Conservation (phyloP, 2,113 vertebrate species). For the Heptranchias perlo region DNA sequence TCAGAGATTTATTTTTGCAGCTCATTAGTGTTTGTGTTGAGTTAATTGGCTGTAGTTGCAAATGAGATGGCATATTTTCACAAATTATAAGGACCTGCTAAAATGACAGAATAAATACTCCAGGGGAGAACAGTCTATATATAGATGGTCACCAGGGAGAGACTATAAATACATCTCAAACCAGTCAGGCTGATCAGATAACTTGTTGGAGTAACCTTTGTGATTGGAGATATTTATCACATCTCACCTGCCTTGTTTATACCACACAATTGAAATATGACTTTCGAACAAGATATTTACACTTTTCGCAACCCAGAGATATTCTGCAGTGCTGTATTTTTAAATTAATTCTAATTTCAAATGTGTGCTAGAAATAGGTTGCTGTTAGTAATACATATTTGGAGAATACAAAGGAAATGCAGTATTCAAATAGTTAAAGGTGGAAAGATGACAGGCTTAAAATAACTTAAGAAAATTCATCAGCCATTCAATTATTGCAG, state of each 20-base stretch:
- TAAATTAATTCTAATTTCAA: background rate
- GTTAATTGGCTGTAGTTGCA: constrained; percentile 7
- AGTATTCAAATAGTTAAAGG: background rate
- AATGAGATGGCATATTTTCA: background rate
- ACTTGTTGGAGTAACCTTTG: background rate
- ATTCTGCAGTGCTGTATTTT: background rate
- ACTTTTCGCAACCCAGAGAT: background rate
- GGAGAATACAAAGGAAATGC: background rate
- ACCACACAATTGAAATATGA: background rate
- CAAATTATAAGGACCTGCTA: constrained; percentile 4
- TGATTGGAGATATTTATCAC: background rate
- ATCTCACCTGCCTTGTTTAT: background rate
- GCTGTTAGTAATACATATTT: background rate
- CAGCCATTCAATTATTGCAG: background rate
- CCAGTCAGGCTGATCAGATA: background rate
- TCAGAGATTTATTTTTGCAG: background rate
- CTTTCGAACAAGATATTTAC: too few relatives aligned
- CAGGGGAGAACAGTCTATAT: background rate
- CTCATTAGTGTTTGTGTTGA: constrained; percentile 10
- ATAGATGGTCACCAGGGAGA: background rate
- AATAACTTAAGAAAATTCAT: background rate
- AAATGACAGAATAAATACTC: background rate
- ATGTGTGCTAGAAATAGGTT: too few relatives aligned
- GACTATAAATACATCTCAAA: background rate
- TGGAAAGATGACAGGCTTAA: background rate